Percentiles rank a stretch among this genome's conserved stretches.
Evolutionary conservation across 2,888 invertebrate species (phyloP).

Genomic region (Tetragonula carbonaria): DNA sequence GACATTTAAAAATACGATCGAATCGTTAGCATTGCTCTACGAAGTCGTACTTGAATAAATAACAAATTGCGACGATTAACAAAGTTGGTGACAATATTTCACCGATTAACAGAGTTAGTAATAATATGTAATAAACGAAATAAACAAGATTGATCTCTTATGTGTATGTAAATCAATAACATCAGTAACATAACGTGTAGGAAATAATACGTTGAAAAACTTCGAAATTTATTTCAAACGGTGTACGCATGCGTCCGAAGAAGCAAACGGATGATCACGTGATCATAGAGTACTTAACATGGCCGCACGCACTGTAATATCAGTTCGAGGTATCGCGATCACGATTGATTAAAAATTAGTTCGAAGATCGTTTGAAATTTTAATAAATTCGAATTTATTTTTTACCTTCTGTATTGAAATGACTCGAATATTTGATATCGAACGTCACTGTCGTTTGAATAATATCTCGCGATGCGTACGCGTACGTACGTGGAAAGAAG

Average conservation of each 20-base stretch:
- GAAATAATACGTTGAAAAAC: too few relatives aligned
- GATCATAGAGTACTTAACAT: constrained; percentile 65
- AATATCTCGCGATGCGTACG: constrained; percentile 31
- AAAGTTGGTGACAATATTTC: neutral
- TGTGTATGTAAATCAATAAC: neutral
- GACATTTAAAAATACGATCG: constrained; percentile 10
- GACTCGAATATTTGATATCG: constrained; percentile 9
- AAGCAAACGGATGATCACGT: constrained; percentile 52
- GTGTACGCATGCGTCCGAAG: constrained; percentile 52
- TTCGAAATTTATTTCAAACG: constrained; percentile 8
- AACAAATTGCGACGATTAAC: neutral
- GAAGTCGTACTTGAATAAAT: constrained; percentile 17
- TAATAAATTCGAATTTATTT: constrained; percentile 1
- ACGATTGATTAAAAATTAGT: constrained; percentile 31
- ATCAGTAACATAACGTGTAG: too few relatives aligned
- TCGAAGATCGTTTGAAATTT: constrained; percentile 19
- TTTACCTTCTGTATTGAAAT: constrained; percentile 12
- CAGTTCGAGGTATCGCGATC: constrained; percentile 58
- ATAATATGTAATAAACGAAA: neutral
- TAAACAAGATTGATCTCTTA: neutral
- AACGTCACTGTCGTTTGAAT: constrained; percentile 12
- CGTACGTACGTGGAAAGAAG: constrained; percentile 29
- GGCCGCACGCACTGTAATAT: constrained; percentile 62
- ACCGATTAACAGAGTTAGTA: neutral
- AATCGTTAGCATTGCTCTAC: constrained; percentile 39